Evolutionary conservation across 2,797 vertebrate genomes (phyloP).

Genomic region (Peromyscus attwateri): DNA sequence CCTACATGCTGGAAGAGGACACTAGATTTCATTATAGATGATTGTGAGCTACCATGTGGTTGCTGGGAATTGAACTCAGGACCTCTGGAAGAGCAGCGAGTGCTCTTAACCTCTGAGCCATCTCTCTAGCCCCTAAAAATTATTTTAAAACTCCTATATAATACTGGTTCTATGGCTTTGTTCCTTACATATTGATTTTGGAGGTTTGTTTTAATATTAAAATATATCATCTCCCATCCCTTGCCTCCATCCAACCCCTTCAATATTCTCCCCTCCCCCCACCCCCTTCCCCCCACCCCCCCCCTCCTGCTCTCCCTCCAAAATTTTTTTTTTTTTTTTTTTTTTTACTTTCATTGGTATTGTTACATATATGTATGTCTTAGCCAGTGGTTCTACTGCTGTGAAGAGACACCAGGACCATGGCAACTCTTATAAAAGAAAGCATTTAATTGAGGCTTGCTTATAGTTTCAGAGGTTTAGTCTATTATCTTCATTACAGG

Average conservation of each 20-base stretch:
- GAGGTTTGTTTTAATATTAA: background rate
- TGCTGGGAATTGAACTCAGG: no score
- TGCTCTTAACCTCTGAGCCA: no score
- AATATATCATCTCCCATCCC: background rate
- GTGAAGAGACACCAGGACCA: background rate
- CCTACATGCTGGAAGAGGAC: no score
- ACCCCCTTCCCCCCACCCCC: fast-evolving
- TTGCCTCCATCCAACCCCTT: background rate
- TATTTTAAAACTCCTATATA: background rate
- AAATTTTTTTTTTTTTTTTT: no score
- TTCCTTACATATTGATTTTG: background rate
- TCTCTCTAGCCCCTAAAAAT: background rate
- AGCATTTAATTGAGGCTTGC: background rate
- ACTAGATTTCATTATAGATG: no score
- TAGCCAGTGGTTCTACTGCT: background rate
- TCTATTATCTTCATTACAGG: background rate
- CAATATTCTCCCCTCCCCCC: background rate
- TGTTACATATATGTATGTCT: background rate
- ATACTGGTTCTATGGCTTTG: background rate
- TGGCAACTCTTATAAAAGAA: background rate
- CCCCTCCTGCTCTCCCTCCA: background rate
- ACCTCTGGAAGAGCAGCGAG: no score
- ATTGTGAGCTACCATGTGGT: no score
- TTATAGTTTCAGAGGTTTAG: background rate
- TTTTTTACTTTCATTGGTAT: background rate